Base-by-base conservation (phyloP, 2,797 vertebrate genomes). In the Sphenopsis melanotis region DNA sequence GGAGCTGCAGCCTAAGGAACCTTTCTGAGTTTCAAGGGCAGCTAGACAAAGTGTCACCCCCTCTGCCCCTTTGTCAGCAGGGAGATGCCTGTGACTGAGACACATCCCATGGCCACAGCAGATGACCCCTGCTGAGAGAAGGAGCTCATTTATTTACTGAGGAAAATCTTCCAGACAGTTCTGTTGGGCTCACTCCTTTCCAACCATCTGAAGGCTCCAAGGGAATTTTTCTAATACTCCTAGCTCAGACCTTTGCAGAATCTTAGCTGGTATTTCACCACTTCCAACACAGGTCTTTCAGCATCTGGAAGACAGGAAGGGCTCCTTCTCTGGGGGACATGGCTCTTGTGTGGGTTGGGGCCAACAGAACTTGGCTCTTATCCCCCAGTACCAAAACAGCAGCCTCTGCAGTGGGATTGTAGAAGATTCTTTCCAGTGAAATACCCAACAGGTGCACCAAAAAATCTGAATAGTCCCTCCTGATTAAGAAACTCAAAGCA, bases 371-470 rank as follows among this genome's bases (percentile, higher is more conserved):
- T 83, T 53, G 4, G 10, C 24, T 92, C 6, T 76, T 68, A 65
- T 71, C 5, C 17, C 14, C 8, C 15, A 47, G 0, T 21, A 42
- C n/a, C n/a, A n/a, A n/a, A n/a, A n/a, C n/a, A n/a, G n/a, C n/a
- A n/a, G n/a, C n/a, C 23, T 75, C 36, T 34, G 53, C 32, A 12
- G 69, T 10, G 9, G 63, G 56, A 37, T 29, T 65, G 15, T 20
- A 47, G 68, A 60, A n/a, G n/a, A n/a, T n/a, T n/a, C n/a, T n/a
- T n/a, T n/a, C n/a, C n/a, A n/a, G n/a, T n/a, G n/a, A n/a, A n/a
- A n/a, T n/a, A n/a, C n/a, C n/a, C 47, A 55, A 23, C 42, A 80
- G 19, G 29, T 76, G 55, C 42, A 79, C 8, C 9, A 39, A 79
- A 55, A 76, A 61, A 44, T 37, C 34, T 70, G 49, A 44, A 39